Conservation (phyloP, 1,140 invertebrate genomes). For the Anadara kagoshimensis region DNA sequence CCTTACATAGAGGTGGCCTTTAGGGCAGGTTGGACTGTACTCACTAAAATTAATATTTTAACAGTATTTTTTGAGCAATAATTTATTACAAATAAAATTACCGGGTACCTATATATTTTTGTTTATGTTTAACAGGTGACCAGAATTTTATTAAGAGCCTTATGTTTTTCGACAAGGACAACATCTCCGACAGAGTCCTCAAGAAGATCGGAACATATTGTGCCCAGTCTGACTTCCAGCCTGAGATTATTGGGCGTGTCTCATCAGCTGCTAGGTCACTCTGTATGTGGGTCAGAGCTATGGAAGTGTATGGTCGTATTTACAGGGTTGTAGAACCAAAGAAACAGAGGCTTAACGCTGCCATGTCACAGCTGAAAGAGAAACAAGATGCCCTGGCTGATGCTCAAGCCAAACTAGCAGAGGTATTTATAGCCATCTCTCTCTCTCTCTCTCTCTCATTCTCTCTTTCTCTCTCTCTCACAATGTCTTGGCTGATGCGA, state of each 20-base stretch:
- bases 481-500: too few relatives aligned
- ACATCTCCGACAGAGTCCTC: conserved; percentile 86
- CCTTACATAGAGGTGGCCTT: too few relatives aligned
- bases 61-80: too few relatives aligned
- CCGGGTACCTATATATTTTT: background rate
- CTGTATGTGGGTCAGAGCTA: conserved; percentile 92
- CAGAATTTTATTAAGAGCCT: conserved; percentile 78
- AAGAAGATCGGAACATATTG: conserved; percentile 87
- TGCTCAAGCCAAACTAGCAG: conserved; percentile 83
- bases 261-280: conserved; percentile 87
- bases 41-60: too few relatives aligned
- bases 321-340: conserved; percentile 90
- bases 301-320: conserved; percentile 90
- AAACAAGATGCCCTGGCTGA: conserved; percentile 85
- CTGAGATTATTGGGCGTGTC: conserved; percentile 81
- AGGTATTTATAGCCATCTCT: conserved; percentile 60
- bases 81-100: too few relatives aligned
- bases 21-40: too few relatives aligned
- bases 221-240: conserved; percentile 87
- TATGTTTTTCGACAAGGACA: conserved; percentile 90
- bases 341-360: conserved; percentile 84
- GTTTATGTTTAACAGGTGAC: conserved; percentile 63
- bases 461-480: too few relatives aligned
- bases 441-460: too few relatives aligned
- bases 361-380: conserved; percentile 81